A percentile compares a stretch with the other conserved stretches of the same genome.
phyloP scores from a whole-genome alignment of 2,113 vertebrate genomes.

The Haemorhous mexicanus region DNA sequence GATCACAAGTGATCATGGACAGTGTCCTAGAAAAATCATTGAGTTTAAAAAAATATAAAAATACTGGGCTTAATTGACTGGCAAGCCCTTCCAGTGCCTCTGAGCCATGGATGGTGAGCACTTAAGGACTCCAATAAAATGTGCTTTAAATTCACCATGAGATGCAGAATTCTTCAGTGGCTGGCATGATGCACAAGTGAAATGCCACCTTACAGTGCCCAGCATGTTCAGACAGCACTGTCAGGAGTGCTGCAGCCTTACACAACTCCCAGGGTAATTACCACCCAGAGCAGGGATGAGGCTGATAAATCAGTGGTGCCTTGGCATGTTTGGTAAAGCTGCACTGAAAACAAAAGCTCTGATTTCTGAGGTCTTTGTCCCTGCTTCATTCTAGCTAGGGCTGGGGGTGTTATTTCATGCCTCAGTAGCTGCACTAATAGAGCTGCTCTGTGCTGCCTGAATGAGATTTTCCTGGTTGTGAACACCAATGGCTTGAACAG shows the following conservation, averaged over 20 bases:
- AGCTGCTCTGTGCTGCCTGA: constrained; percentile 7
- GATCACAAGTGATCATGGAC: not conserved
- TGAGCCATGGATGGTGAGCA: not conserved
- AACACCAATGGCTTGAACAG: constrained; percentile 34
- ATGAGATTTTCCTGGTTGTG: constrained; percentile 45
- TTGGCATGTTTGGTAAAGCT: not conserved
- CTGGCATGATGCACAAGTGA: not conserved
- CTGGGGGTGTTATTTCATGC: constrained; percentile 29
- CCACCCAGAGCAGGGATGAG: not conserved
- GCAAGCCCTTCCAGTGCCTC: not conserved
- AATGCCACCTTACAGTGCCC: not conserved
- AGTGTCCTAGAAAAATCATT: not conserved
- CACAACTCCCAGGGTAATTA: not conserved
- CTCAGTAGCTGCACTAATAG: constrained; percentile 23
- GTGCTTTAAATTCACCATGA: not conserved
- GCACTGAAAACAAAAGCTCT: not conserved
- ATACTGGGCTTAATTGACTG: not conserved
- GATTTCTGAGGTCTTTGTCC: constrained; percentile 5
- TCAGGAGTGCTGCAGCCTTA: not conserved
- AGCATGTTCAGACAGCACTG: not conserved
- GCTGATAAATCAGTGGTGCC: not conserved
- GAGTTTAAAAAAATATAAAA: not conserved
- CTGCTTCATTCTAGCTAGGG: not conserved
- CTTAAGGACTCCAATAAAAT: not conserved
- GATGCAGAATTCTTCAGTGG: not conserved